Base-by-base conservation (phyloP, 2,113 vertebrate genomes). In the Nibea coibor region DNA sequence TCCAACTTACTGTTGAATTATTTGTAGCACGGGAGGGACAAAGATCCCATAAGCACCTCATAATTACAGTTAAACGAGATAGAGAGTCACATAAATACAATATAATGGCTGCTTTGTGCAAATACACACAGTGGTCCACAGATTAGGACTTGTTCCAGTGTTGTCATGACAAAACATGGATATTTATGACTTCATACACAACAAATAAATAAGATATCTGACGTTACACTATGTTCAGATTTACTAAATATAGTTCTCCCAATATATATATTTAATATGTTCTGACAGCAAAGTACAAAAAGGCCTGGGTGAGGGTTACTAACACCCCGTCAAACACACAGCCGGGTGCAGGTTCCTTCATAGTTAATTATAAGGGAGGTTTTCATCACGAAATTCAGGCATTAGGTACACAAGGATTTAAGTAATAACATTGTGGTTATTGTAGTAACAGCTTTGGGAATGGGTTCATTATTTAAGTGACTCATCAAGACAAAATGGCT, bases 161-260 rank as follows among this genome's bases (percentile, higher is more conserved):
- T 82, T 59, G 39, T 83, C 70, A 61, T 61, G 74, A 90, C 35
- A 66, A 81, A 88, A 85, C 73, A 75, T 42, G 66, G 65, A 77
- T 51, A 83, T 82, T 81, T 31, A 45, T 58, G 22, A 73, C 39
- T 16, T 72, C 31, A 75, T 68, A 81, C 80, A 88, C 80, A 47
- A 86, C 82, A 86, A 90, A 91, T 92, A 92, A 94, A 93, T 92
- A 86, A 72, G 31, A 80, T 28, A 75, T 54, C 56, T 35, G 54
- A 76, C 39, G 68, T 80, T 57, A 74, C 69, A 50, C 35, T 77
- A 76, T 47, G 66, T 66, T 62, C 11, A 42, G 64, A 28, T 68
- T 70, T n/a, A 74, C 59, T 82, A 70, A 84, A 86, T 81, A 81
- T 80, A 75, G 3, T 24, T 81, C 42, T 81, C 43, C 76, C 48